Base-by-base conservation (phyloP, 2,888 invertebrate species). In the Drosophila putrida region DNA sequence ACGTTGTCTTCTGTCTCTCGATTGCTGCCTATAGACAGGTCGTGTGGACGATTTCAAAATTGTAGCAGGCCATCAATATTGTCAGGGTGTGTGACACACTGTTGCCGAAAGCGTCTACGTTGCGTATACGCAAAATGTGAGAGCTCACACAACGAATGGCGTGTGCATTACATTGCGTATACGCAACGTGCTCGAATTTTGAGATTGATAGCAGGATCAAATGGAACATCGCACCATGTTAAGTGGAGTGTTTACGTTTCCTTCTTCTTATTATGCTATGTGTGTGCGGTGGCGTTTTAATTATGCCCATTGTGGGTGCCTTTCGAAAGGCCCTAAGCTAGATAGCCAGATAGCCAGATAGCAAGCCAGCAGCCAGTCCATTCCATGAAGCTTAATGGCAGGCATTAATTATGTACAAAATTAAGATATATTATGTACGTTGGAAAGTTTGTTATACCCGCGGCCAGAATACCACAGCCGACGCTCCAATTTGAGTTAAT, bases 171-270 rank as follows among this genome's bases (percentile, higher is more conserved):
- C 54, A 57, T 41, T 67, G 70, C 76, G 71, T 78, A 80, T 82
- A 82, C 82, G 70, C 69, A 80, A 68, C 55, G 51, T 75, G 58
- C 64, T 71, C 69, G 65, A 73, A 66, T 70, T 78, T 64, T 59
- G 68, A 79, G 70, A 74, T 78, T 89, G 88, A 88, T 86, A 71
- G 77, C 78, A 65, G 84, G 75, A 79, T 89, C 83, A 89, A 87
- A 87, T 87, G 75, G 70, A 76, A 86, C 83, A 88, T 75, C 66
- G 71, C 78, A 71, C 79, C 71, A 76, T 80, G 89, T 87, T 88
- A 79, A 83, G 82, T 84, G 74, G 66, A 78, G 62, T 78, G 82
- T 73, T 81, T 84, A 73, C 75, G 74, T 74, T 54, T 61, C 66
- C 65, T 57, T 44, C 53, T 27, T 27, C 44, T 49, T 33, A 36